A percentile compares a stretch with the other conserved stretches of the same genome.
phyloP scores from a whole-genome alignment of 2,113 vertebrate genomes.

The Pollimyrus isidori region DNA sequence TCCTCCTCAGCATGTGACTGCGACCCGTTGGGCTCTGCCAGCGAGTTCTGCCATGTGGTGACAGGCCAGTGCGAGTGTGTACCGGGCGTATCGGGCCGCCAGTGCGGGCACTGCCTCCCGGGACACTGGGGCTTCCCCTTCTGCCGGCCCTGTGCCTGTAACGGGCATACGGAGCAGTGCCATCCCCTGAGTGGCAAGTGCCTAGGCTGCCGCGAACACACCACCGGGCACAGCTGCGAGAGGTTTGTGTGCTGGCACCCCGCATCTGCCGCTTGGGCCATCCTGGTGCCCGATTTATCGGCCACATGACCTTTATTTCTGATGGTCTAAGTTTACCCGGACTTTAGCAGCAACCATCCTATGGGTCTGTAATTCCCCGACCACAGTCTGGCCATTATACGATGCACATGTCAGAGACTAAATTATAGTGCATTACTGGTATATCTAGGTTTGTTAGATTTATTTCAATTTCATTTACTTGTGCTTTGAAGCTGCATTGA shows the following conservation, averaged over 20 bases:
- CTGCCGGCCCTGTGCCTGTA: slow-evolving; percentile 84
- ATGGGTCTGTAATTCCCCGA: neutral
- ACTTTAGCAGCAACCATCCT: neutral
- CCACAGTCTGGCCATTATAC: neutral
- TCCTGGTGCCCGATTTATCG: neutral
- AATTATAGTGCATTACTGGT: neutral
- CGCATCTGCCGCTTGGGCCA: neutral
- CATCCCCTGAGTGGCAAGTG: slow-evolving; percentile 71
- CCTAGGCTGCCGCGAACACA: slow-evolving; percentile 73
- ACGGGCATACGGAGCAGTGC: slow-evolving; percentile 76
- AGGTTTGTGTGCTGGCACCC: slow-evolving; percentile 55
- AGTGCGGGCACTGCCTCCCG: slow-evolving; percentile 81
- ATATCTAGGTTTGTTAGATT: neutral
- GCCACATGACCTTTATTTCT: neutral
- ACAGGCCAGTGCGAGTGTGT: slow-evolving; percentile 85
- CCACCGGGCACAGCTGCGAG: slow-evolving; percentile 75
- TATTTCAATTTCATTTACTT: neutral
- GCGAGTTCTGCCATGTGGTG: slow-evolving; percentile 67
- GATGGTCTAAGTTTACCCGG: neutral
- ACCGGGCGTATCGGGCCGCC: slow-evolving; percentile 67
- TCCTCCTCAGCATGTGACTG: slow-evolving; percentile 74
- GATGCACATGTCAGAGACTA: neutral
- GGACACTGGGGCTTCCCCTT: slow-evolving; percentile 87
- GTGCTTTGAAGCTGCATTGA: neutral
- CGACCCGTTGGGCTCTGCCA: slow-evolving; percentile 69